Evolutionary conservation across 2,888 invertebrate genomes (phyloP).

Genomic region (Xestobium rufovillosum): DNA sequence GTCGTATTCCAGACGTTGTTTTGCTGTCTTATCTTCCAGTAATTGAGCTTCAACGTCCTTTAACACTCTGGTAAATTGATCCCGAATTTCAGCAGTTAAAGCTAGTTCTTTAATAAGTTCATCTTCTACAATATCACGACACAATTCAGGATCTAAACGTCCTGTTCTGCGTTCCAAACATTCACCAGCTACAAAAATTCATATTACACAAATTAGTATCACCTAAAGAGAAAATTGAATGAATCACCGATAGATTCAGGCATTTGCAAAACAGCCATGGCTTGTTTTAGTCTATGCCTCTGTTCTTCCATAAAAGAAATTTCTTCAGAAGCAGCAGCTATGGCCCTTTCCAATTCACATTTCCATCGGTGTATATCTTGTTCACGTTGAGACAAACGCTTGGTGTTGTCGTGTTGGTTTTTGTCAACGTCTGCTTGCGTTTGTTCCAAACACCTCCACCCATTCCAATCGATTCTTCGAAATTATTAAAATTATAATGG

Average conservation of each 20-base stretch:
- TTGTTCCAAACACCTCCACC: conserved; percentile 56
- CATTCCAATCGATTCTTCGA: conserved; percentile 50
- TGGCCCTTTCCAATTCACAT: conserved; percentile 62
- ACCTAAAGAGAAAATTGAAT: background rate
- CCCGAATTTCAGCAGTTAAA: conserved; percentile 60
- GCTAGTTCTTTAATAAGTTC: conserved; percentile 69
- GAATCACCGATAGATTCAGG: conserved; percentile 62
- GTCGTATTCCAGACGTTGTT: conserved; percentile 77
- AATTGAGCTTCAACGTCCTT: conserved; percentile 63
- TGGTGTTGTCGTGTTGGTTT: conserved; percentile 60
- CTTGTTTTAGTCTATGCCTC: conserved; percentile 59
- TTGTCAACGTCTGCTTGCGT: conserved; percentile 60
- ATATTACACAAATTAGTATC: background rate
- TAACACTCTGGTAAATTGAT: conserved; percentile 53
- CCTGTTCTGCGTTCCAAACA: conserved; percentile 64
- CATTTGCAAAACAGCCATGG: conserved; percentile 57
- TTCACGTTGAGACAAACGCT: conserved; percentile 56
- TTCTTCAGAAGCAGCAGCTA: conserved; percentile 62
- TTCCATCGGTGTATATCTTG: conserved; percentile 69
- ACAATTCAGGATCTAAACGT: conserved; percentile 64
- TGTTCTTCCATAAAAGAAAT: conserved; percentile 61
- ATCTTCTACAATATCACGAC: conserved; percentile 68
- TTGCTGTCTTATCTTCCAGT: conserved; percentile 67
- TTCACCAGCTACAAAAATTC: conserved; percentile 50
- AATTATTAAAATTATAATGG: background rate